phyloP scores from a whole-genome alignment of 2,797 vertebrate species.

The Paratrypauchen microcephalus region DNA sequence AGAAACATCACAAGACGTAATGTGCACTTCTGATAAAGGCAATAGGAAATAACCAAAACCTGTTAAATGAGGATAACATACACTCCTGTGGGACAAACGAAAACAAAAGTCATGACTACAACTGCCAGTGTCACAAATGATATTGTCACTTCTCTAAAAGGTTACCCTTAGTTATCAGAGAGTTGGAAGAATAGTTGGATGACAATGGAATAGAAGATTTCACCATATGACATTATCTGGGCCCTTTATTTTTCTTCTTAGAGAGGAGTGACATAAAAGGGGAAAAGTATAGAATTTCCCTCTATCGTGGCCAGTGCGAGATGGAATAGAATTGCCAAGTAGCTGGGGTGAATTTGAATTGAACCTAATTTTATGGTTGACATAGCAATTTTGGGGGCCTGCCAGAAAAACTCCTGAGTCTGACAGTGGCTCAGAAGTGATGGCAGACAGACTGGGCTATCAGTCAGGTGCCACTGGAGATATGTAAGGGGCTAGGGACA shows the following conservation, averaged over 20 bases:
- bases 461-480: slow-evolving; percentile 3
- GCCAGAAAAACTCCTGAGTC: slow-evolving; percentile 26
- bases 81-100: too few relatives aligned
- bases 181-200: slow-evolving; percentile 5
- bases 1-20: too few relatives aligned
- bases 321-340: slow-evolving; percentile 40
- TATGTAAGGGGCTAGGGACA: not conserved
- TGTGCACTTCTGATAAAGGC: too few relatives aligned
- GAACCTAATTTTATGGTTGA: slow-evolving; percentile 63
- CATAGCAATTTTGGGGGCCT: slow-evolving; percentile 43
- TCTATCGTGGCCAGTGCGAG: slow-evolving; percentile 25
- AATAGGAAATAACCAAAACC: too few relatives aligned
- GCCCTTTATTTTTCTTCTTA: slow-evolving; percentile 17
- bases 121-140: too few relatives aligned
- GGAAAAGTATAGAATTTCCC: slow-evolving; percentile 29
- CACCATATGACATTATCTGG: slow-evolving; percentile 27
- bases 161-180: too few relatives aligned
- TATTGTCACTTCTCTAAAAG: too few relatives aligned
- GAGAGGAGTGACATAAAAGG: slow-evolving; percentile 8
- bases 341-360: slow-evolving; percentile 52
- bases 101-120: too few relatives aligned
- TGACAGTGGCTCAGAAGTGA: slow-evolving; percentile 18
- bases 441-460: slow-evolving; percentile 7
- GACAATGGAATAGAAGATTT: slow-evolving; percentile 48
- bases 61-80: too few relatives aligned